Conservation (phyloP, 2,113 vertebrate species). For the Ardeotis arabs region DNA sequence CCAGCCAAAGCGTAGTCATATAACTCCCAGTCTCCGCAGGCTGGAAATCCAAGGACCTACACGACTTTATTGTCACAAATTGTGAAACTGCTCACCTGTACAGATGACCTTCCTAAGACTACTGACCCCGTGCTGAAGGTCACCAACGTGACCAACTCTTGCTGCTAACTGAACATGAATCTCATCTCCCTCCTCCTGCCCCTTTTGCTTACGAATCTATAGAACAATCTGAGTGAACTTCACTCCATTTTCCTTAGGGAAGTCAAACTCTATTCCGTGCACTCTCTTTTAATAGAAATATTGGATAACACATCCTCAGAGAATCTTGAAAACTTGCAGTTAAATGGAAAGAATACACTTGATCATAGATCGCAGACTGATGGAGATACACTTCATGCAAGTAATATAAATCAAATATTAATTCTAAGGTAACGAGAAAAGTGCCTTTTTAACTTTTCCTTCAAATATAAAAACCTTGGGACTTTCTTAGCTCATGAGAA, state of each 20-base stretch:
- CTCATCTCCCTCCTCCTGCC: background rate
- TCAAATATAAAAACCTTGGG: background rate
- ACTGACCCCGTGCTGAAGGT: background rate
- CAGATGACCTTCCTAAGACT: background rate
- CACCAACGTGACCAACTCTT: accelerated
- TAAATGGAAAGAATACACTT: conserved; percentile 48
- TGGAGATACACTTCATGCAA: conserved; percentile 19
- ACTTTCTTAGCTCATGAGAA: background rate
- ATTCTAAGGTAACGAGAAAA: conserved; percentile 20
- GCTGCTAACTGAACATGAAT: background rate
- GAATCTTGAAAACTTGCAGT: conserved; percentile 25
- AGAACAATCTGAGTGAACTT: background rate
- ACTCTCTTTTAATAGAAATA: conserved; percentile 45
- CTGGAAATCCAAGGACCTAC: background rate
- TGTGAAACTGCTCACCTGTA: background rate
- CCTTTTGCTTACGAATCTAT: background rate
- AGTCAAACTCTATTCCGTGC: background rate
- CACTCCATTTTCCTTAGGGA: background rate
- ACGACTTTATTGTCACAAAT: accelerated
- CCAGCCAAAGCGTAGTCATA: background rate
- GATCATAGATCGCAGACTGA: conserved; percentile 15
- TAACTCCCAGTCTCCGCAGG: background rate
- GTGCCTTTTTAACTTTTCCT: conserved; percentile 18
- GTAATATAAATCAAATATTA: conserved; percentile 59
- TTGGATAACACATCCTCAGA: conserved; percentile 9